Percentiles rank a stretch among this genome's conserved stretches.
Conservation (phyloP, 2,888 invertebrate species). For the Podabrus alpinus region DNA sequence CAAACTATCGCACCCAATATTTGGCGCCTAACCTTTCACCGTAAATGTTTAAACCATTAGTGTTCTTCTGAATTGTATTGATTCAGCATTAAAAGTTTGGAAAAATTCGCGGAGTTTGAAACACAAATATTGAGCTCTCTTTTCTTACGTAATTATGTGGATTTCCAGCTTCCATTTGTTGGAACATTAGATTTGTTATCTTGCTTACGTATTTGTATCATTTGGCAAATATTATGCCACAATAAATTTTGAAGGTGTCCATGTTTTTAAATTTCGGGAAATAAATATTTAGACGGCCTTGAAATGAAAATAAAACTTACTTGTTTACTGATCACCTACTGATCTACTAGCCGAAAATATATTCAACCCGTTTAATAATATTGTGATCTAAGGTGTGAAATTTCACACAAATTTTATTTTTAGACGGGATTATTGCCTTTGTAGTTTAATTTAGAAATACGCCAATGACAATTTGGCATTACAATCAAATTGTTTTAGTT, state of each 20-base stretch:
- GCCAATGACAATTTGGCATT: neutral
- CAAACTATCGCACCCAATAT: too few species aligned
- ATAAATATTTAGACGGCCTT: neutral
- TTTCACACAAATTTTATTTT: neutral
- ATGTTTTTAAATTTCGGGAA: neutral
- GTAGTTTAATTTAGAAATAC: neutral
- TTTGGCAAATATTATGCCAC: neutral
- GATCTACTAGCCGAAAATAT: neutral
- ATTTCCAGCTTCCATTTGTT: neutral
- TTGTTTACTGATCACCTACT: neutral
- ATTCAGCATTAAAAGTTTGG: too few species aligned
- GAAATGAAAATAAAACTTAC: neutral
- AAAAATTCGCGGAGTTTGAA: too few species aligned
- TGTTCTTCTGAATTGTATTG: too few species aligned
- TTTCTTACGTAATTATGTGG: neutral
- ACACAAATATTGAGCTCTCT: neutral
- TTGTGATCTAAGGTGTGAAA: neutral
- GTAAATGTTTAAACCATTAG: too few species aligned
- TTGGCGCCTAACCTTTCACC: too few species aligned
- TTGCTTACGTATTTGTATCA: neutral
- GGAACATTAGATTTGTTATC: neutral
- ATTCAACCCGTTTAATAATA: neutral
- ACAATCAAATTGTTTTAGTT: neutral
- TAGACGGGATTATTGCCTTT: neutral
- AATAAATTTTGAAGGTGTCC: neutral